Base-by-base conservation (phyloP, 2,888 invertebrate genomes). In the Diarsia mendica region DNA sequence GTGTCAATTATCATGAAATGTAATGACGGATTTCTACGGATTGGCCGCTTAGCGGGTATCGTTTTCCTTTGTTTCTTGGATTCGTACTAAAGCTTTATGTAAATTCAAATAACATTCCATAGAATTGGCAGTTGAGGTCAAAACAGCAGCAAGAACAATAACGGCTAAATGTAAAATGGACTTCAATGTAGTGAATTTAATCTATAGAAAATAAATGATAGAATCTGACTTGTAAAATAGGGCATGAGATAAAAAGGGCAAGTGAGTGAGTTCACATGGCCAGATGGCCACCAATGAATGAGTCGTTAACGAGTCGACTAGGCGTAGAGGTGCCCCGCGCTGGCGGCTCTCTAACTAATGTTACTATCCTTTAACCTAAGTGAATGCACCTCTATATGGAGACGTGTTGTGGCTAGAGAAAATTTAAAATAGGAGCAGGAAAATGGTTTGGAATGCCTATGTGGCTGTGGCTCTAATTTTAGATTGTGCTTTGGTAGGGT, bases 241-340 rank as follows among this genome's bases (percentile, higher is more conserved):
- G 87, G 84, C 85, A 89, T 76, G 88, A 89, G 88, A 90, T 89
- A 87, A 85, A 86, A 88, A 88, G 89, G 88, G 89, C 86, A 88
- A 89, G 90, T 89, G 89, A 82, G 77, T 87, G 82, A 86, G 87
- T 89, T 88, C 91, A 88, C 89, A 88, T 88, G 89, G 84, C 93
- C 95, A 95, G 94, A 95, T 95, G 95, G 94, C 92, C 87, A 85
- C 84, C 92, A 91, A 92, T 93, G 94, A 95, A 93, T 94, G 93
- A 93, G 90, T 91, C 92, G 93, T 93, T 95, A 95, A 95, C 93
- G 92, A 92, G 89, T 85, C 85, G 84, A 84, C 84, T 77, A 80
- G 72, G 81, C 84, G 74, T 79, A 76, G 80, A 82, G 83, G 84
- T 84, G 76, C 78, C 75, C 80, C 79, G 78, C 82, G 72, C 48